Evolutionary conservation across 2,797 vertebrate genomes (phyloP).

Genomic region (Phrynocephalus vlangalii): DNA sequence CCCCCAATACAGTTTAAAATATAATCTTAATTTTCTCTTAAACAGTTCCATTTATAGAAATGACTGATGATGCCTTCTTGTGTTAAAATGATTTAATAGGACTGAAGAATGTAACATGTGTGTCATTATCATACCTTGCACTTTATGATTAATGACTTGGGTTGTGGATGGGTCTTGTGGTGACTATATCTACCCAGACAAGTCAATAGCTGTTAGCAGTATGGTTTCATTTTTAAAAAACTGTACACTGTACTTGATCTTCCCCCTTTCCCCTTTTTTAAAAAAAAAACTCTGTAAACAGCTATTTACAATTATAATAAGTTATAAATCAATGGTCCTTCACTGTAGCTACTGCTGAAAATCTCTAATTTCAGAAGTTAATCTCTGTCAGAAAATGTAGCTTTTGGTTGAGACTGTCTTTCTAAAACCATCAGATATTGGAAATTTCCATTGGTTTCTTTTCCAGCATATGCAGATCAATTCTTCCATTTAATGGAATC

Average conservation of each 20-base stretch:
- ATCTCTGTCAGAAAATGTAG: slow-evolving; percentile 46
- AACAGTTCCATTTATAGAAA: slow-evolving; percentile 73
- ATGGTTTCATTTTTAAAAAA: slow-evolving; percentile 69
- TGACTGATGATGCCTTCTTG: slow-evolving; percentile 78
- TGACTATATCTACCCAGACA: slow-evolving; percentile 64
- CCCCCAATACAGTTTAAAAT: slow-evolving; percentile 79
- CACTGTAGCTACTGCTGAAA: slow-evolving; percentile 63
- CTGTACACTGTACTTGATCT: slow-evolving; percentile 80
- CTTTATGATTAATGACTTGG: slow-evolving; percentile 59
- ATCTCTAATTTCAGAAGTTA: slow-evolving; percentile 46
- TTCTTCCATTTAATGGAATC: slow-evolving; percentile 91
- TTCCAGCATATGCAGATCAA: slow-evolving; percentile 84
- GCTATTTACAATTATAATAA: slow-evolving; percentile 82
- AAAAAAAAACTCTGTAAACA: slow-evolving; percentile 80
- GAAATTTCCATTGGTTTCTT: slow-evolving; percentile 92
- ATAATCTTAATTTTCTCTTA: slow-evolving; percentile 77
- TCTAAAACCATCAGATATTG: slow-evolving; percentile 85
- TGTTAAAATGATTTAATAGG: slow-evolving; percentile 73
- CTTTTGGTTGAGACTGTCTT: slow-evolving; percentile 41
- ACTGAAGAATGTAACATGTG: slow-evolving; percentile 32
- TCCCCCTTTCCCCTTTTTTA: slow-evolving; percentile 11
- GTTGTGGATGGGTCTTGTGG: slow-evolving; percentile 73
- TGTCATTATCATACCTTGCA: slow-evolving; percentile 69
- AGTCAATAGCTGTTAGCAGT: slow-evolving; percentile 73
- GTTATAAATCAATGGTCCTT: slow-evolving; percentile 82